Conservation (phyloP, 2,888 invertebrate genomes). For the Dendrolimus pini region DNA sequence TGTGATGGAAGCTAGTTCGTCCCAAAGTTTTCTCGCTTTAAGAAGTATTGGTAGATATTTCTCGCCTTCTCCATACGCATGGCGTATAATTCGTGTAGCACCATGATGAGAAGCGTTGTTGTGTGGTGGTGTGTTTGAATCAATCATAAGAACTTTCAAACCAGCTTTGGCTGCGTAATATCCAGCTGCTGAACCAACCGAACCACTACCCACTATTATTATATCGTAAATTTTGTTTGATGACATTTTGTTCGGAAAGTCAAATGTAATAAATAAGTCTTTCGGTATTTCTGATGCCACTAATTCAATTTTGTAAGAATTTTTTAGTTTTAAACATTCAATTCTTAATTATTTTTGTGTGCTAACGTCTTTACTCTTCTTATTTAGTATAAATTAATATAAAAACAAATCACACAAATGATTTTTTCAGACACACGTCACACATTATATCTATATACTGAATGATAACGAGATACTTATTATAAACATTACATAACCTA, state of each 20-base stretch:
- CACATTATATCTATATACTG: too few species aligned
- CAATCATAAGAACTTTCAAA: constrained; percentile 5
- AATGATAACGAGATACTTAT: too few species aligned
- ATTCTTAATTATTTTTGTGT: too few species aligned
- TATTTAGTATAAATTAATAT: too few species aligned
- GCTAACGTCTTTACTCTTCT: too few species aligned
- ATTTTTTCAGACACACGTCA: too few species aligned
- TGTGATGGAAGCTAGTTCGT: not conserved
- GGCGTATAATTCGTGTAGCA: constrained; percentile 2
- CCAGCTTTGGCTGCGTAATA: constrained; percentile 7
- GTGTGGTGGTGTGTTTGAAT: constrained; percentile 4
- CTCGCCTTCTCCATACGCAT: constrained; percentile 5
- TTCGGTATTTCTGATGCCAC: too few species aligned
- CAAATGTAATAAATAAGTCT: too few species aligned
- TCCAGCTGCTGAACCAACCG: constrained; percentile 6
- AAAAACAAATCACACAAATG: too few species aligned
- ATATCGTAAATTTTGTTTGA: constrained; percentile 2
- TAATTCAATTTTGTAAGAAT: too few species aligned
- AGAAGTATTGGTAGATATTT: constrained; percentile 5
- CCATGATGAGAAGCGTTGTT: constrained; percentile 5
- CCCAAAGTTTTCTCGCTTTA: constrained; percentile 5
- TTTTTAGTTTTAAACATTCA: too few species aligned
- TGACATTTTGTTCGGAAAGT: not conserved
- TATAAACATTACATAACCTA: too few species aligned
- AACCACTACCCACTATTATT: constrained; percentile 7